A percentile compares a stretch with the other conserved stretches of the same genome.
Evolutionary conservation across 2,113 vertebrate genomes (phyloP).

Genomic region (Heterotis niloticus): DNA sequence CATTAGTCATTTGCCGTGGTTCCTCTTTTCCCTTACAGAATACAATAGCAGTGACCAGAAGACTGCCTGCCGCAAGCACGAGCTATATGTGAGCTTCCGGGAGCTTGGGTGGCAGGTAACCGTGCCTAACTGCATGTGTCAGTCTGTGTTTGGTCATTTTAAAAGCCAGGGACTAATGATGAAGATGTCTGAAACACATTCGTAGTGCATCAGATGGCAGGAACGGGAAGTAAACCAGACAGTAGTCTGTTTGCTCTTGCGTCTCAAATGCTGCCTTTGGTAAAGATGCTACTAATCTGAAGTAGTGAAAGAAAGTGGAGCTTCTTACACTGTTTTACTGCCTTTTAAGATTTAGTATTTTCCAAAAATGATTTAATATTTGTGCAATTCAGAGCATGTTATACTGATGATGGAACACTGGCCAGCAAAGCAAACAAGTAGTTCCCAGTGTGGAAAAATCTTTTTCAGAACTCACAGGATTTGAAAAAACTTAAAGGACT

Average conservation of each 20-base stretch:
- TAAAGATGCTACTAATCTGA: not conserved
- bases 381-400: too few species aligned
- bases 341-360: too few species aligned
- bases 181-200: not conserved
- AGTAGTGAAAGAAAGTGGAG: not conserved
- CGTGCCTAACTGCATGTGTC: too few species aligned
- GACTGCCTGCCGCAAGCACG: slow-evolving; percentile 87
- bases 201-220: not conserved
- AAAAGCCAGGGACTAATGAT: not conserved
- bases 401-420: too few species aligned
- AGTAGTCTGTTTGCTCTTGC: not conserved
- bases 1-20: not conserved
- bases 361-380: too few species aligned
- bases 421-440: too few species aligned
- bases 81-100: slow-evolving; percentile 94
- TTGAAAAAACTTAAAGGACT: too few species aligned
- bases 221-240: not conserved
- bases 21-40: slow-evolving; percentile 68
- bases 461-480: too few species aligned
- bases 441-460: too few species aligned
- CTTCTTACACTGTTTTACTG: not conserved
- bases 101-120: slow-evolving; percentile 96
- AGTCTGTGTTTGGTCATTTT: not conserved
- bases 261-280: not conserved
- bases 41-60: slow-evolving; percentile 94